Base-by-base conservation (phyloP, 2,888 invertebrate species). In the Pollenia angustigena region DNA sequence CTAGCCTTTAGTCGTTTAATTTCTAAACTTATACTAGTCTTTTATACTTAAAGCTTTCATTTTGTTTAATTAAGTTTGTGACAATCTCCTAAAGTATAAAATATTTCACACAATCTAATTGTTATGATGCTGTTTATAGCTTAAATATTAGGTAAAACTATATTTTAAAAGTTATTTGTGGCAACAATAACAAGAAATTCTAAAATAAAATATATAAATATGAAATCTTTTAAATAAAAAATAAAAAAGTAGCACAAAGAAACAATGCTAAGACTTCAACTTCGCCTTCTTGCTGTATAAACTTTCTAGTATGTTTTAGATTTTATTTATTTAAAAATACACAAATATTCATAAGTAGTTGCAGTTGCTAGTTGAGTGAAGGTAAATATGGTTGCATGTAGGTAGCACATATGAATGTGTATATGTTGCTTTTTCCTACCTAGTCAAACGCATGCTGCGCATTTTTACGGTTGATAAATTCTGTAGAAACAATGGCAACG, bases 381-480 rank as follows among this genome's bases (percentile, higher is more conserved):
- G 9, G 2, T 11, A 58, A n/a, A 14, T 58, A 46, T 23, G 60
- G n/a, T 16, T 48, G 6, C 9, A 64, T 66, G 44, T 11, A 46
- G 42, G 42, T 44, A 71, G 4, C 40, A 11, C 4, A 64, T 7
- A 64, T 46, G 0, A 58, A 2, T 42, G 23, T 9, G 6, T 8
- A 18, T 52, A 18, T n/a, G n/a, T 32, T 32, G 4, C 48, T 16
- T 23, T 46, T 52, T 50, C 14, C 7, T 71, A 12, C 23, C 10
- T 44, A 80, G 69, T 44, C 42, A 54, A 71, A 80, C 42, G 52
- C 62, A 64, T 14, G 44, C 18, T 54, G 69, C 23, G 23, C 44
- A 69, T 71, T 80, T 76, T 80, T 62, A 80, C 48, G 60, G 52
- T 71, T 80, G 79, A 80, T 72, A 64, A 64, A 64, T 72, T 80